A percentile compares a stretch with the other conserved stretches of the same genome.
phyloP scores from a whole-genome alignment of 30 jellyfish, hydroid and myxozoan species.

The Mastigias papua region DNA sequence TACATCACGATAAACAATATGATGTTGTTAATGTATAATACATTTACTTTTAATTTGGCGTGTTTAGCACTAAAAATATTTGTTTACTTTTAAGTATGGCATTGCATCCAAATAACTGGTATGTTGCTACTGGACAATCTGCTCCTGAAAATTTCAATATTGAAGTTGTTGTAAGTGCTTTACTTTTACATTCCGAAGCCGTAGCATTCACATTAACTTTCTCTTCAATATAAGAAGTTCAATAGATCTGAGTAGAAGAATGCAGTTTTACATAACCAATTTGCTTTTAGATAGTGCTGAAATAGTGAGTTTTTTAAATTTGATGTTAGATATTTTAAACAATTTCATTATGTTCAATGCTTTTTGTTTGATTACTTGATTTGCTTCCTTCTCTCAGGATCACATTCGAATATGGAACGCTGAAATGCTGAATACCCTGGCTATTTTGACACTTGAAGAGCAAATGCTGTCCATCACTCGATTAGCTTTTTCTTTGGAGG shows the following conservation, averaged over 20 bases:
- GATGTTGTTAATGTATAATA: too few species aligned
- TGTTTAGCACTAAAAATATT: too few species aligned
- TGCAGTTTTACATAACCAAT: too few species aligned
- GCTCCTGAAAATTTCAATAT: slow-evolving; percentile 61
- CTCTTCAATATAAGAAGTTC: too few species aligned
- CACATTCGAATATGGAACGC: slow-evolving; percentile 94
- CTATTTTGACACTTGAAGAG: slow-evolving; percentile 78
- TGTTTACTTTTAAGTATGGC: slow-evolving; percentile 76
- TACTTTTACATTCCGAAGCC: background rate
- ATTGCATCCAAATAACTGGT: slow-evolving; percentile 89
- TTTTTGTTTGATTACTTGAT: background rate
- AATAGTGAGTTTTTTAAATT: too few species aligned
- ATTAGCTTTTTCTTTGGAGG: slow-evolving; percentile 86
- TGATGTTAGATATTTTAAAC: too few species aligned
- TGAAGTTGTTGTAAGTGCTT: slow-evolving; percentile 58
- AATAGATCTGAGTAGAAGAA: too few species aligned
- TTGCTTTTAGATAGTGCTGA: too few species aligned
- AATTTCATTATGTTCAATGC: too few species aligned
- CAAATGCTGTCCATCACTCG: slow-evolving; percentile 76
- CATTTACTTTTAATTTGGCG: too few species aligned
- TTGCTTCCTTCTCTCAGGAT: slow-evolving; percentile 28
- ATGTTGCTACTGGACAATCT: slow-evolving; percentile 89
- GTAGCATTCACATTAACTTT: too few species aligned
- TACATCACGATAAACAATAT: too few species aligned
- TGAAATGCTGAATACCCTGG: slow-evolving; percentile 75